Conservation (phyloP, 2,113 vertebrate species). For the Hippocampus comes region DNA sequence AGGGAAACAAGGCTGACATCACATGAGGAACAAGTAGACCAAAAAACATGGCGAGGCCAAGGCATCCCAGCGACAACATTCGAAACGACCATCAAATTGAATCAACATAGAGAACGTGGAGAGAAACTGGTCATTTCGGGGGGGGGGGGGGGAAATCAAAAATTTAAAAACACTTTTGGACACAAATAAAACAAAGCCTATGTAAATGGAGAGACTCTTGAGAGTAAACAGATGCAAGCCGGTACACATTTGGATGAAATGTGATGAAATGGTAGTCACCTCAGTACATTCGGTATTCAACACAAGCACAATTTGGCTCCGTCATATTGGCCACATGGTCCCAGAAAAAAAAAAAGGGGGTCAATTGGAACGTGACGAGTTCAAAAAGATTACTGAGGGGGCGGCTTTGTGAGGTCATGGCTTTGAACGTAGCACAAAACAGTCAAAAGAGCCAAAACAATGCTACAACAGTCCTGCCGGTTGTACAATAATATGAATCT, state of each 20-base stretch:
- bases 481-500: constrained; percentile 15
- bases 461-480: constrained; percentile 16
- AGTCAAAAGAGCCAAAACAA: constrained; percentile 18
- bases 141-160: too few species aligned
- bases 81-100: not conserved
- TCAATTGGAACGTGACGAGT: too few species aligned
- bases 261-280: constrained; percentile 3
- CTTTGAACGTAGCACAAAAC: constrained; percentile 36
- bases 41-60: constrained; percentile 22
- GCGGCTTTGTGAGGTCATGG: constrained; percentile 13
- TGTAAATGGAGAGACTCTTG: not conserved
- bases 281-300: constrained; percentile 12
- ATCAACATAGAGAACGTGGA: not conserved
- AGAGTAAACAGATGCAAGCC: constrained; percentile 7
- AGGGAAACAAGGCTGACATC: constrained; percentile 98
- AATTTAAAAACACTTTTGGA: not conserved
- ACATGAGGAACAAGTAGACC: constrained; percentile 80
- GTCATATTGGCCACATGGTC: not conserved
- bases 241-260: not conserved
- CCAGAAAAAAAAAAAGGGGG: too few species aligned
- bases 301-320: not conserved
- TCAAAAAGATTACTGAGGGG: not conserved
- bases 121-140: not conserved
- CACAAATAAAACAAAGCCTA: not conserved
- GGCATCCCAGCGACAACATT: not conserved